phyloP scores from a whole-genome alignment of 2,888 invertebrate species.

The Chaetogeoica ovagalla region DNA sequence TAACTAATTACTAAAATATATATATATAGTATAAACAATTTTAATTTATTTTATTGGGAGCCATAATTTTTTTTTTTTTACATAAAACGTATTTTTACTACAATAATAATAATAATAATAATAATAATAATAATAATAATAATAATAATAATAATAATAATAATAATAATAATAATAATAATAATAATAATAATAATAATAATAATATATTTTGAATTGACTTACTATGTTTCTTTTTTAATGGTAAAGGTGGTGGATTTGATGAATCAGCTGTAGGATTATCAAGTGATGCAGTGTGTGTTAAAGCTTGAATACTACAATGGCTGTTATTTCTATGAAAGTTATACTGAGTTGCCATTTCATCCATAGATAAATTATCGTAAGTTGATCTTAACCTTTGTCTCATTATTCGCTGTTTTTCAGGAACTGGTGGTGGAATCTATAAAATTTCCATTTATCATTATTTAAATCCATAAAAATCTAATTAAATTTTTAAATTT shows the following conservation, averaged over 20 bases:
- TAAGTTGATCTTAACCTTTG: constrained; percentile 62
- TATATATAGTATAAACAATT: too few species aligned
- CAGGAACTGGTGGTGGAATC: constrained; percentile 66
- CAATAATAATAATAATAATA: too few species aligned
- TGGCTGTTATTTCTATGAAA: constrained; percentile 48
- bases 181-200: neutral
- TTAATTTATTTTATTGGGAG: too few species aligned
- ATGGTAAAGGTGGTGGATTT: constrained; percentile 82
- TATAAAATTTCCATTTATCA: neutral
- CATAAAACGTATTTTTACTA: too few species aligned
- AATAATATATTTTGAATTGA: constrained; percentile 59
- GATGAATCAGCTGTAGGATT: constrained; percentile 52
- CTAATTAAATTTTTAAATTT: neutral
- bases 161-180: too few species aligned
- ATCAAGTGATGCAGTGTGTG: constrained; percentile 49
- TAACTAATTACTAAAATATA: too few species aligned
- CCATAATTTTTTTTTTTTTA: too few species aligned
- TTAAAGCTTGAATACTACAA: constrained; percentile 48
- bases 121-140: too few species aligned
- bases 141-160: too few species aligned
- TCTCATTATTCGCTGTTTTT: constrained; percentile 64
- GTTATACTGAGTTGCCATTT: constrained; percentile 50
- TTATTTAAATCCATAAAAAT: neutral
- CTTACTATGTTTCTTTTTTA: constrained; percentile 95
- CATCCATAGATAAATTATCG: constrained; percentile 51